Conservation (phyloP, 1,140 invertebrate species). For the Diprion similis region DNA sequence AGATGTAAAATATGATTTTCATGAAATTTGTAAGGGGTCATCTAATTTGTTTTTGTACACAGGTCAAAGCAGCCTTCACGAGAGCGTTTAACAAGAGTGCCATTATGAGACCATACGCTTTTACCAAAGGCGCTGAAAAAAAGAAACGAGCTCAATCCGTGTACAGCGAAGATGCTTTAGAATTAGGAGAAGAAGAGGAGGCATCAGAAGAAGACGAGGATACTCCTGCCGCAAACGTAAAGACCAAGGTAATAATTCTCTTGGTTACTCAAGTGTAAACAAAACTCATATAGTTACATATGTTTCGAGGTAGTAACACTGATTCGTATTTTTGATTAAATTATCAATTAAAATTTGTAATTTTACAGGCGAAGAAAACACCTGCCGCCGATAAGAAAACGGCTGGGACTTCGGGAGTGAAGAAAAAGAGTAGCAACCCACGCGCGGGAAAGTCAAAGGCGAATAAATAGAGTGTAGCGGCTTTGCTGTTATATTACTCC, state of each 20-base stretch:
- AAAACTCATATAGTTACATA: conserved; percentile 16
- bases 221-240: conserved; percentile 73
- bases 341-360: conserved; percentile 16
- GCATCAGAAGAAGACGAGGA: conserved; percentile 68
- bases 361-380: conserved; percentile 52
- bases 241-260: conserved; percentile 75
- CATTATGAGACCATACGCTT: conserved; percentile 74
- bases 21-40: neutral
- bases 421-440: conserved; percentile 2
- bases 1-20: conserved; percentile 5
- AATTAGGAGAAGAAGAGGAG: conserved; percentile 58
- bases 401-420: conserved; percentile 21
- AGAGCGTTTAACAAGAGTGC: conserved; percentile 88
- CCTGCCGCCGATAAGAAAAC: conserved; percentile 20
- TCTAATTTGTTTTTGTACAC: conserved; percentile 30
- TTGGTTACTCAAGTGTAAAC: conserved; percentile 13
- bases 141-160: conserved; percentile 58
- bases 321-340: conserved; percentile 4
- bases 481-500: no score
- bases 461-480: no score
- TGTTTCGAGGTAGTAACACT: conserved; percentile 12
- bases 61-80: conserved; percentile 93
- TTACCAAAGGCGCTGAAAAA: conserved; percentile 65
- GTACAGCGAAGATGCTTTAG: conserved; percentile 56
- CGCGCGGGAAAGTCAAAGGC: conserved; percentile 2